Base-by-base conservation (phyloP, 1,140 invertebrate species). In the Lepidurus arcticus region DNA sequence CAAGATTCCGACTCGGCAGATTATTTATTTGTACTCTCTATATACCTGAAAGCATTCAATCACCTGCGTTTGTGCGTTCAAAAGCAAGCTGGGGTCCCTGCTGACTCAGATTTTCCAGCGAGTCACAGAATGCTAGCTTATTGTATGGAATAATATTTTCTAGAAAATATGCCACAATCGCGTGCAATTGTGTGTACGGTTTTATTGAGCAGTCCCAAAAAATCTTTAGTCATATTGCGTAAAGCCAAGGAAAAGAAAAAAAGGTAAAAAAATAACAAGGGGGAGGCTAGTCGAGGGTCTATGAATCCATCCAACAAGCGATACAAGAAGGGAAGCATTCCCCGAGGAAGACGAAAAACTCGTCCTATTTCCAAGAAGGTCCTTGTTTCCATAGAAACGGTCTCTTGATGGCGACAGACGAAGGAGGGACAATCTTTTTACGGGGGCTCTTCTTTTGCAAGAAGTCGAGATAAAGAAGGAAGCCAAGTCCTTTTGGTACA, bases 291-390 rank as follows among this genome's bases (percentile, higher is more conserved):
- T 65, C 13, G 21, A 65, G 53, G 16, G 21, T 16, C 21, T 21
- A 65, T 65, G 53, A 65, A 65, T 65, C n/a, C 53, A 65, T 16
- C 53, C 53, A 65, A 65, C 53, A 65, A 65, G 53, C 53, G n/a
- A 65, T 65, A 65, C 53, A 65, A 65, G 53, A 11, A 65, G 53
- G 16, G 53, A 65, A 34, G 34, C 53, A 65, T 65, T 65, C 53
- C 13, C 53, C 53, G 21, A 16, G 53, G 53, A 65, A 21, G 53
- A 65, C 53, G 53, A 65, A 65, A 65, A 65, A 65, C 53, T 65
- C 8, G 53, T 65, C 53, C n/a, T n/a, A 65, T 65, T 65, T 13
- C 53, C 16, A 65, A 13, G 16, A 16, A 13, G 47, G 53, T 65
- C 16, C 53, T 65, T 65, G 53, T 65, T 65, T 65, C 53, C 53